Evolutionary conservation across 2,797 vertebrate genomes (phyloP), one percentile per base, ranked within the genome.

Genomic region (Schizopygopsis pylzovi): DNA sequence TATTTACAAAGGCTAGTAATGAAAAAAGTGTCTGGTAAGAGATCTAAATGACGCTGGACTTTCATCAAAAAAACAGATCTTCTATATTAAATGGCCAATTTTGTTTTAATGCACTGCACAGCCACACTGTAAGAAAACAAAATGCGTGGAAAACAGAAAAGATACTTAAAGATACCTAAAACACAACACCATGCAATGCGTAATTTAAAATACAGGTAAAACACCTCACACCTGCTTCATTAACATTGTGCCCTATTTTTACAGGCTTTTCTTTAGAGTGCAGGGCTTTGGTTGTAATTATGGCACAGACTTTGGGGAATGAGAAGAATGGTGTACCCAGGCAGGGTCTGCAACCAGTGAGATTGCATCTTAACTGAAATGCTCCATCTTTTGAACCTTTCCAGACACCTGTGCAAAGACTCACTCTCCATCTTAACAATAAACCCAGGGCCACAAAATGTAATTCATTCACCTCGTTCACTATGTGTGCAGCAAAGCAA

Each of bases 1-100:
- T 92, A 95, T 94, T 92, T 85, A 94, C 91, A 79, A 59, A 59
- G 63, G 81, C 81, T 67, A 33, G 85, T 87, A 87, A 91, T 89
- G 63, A 83, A 83, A 89, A 83, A 89, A 90, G 90, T 71, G 72
- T 77, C 15, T 80, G 52, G 83, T 73, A 63, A 43, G 7, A 81
- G 56, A 56, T 67, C 76, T 80, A 28, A 52, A 12, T 0, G 4
- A 13, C 3, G 6, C 28, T 33, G 18, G 25, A 43, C 82, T 75
- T 70, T 67, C 13, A 65, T 78, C 63, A 43, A 43, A 85, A 86
- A 89, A 82, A 6, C 11, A 20, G 12, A 54, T 67, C 8, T 77
- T 77, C 78, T 28, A 43, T 8, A 52, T 56, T 18, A 77, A 68
- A 54, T 6, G 2, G 9, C 4, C 20, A 67, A 67, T 73, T 73